Evolutionary conservation across 2,888 invertebrate genomes (phyloP), one percentile per base, ranked within the genome.

Genomic region (Aethes cnicana): DNA sequence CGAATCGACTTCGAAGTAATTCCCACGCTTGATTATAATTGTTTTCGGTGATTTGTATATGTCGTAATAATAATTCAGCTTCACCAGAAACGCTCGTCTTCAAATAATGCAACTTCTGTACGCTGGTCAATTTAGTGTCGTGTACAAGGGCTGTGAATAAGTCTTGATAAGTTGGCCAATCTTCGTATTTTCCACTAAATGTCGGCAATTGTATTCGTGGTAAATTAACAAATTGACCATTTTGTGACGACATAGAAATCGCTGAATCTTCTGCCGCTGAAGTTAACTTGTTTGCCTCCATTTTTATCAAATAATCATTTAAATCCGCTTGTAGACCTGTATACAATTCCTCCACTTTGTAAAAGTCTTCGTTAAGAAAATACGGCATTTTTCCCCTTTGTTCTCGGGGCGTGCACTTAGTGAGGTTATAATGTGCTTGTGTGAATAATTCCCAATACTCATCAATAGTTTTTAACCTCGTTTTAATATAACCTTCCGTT

Each of bases 1-100:
- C 47, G 21, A 32, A 47, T 4, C 47, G 33, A 1, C 4, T 7
- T 14, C 9, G 16, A 14, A 33, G 33, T 16, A 9, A 8, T n/a
- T 16, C 14, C 33, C 33, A 33, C 2, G 33, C 14, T 17, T 33
- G 8, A 33, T 1, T n/a, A 18, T 33, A 33, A 16, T 48, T 48
- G 3, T 11, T 26, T 14, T 42, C 48, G 1, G 42, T 41, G 1
- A 48, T 17, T 18, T 32, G 41, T n/a, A 41, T 23, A 6, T 48
- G 41, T 4, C 41, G 23, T n/a, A 48, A 25, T 11, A 48, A 23
- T n/a, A 25, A 2, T 6, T 48, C 48, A 2, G 48, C 41, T 17
- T 48, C 48, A 14, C 48, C 48, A 14, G 33, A n/a, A 0, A 33
- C 8, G 2, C 16, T 33, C 8, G 16, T 33, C 9, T 33, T 33